A percentile compares a stretch with the other conserved stretches of the same genome.
Conservation (phyloP, 2,113 vertebrate genomes). For the Phrynosoma platyrhinos region DNA sequence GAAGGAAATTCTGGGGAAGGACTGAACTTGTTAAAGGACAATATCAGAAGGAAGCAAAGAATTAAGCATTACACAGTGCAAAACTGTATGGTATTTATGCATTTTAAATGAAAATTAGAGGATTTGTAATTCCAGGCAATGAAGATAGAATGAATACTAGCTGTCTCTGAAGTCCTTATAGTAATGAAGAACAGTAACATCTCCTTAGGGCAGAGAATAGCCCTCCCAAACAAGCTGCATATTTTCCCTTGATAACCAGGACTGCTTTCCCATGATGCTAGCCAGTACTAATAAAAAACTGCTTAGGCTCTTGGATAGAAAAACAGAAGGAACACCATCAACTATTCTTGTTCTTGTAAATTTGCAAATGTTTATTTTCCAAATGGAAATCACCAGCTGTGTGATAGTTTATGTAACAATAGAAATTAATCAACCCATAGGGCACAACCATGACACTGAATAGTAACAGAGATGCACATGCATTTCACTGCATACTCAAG, state of each 20-base stretch:
- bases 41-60: neutral
- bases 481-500: neutral
- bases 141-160: neutral
- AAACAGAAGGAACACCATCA: constrained; percentile 16
- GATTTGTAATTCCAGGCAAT: neutral
- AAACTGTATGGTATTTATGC: neutral
- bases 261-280: constrained; percentile 57
- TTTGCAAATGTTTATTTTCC: neutral
- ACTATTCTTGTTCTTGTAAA: constrained; percentile 27
- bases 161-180: neutral
- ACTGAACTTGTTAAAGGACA: neutral
- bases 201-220: constrained; percentile 39
- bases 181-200: neutral
- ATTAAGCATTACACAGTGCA: too few species aligned
- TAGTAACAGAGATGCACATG: too few species aligned
- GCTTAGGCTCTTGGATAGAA: constrained; percentile 39
- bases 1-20: neutral
- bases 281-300: constrained; percentile 70
- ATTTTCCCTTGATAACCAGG: constrained; percentile 53
- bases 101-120: neutral
- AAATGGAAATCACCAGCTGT: neutral
- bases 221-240: constrained; percentile 41
- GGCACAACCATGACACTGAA: neutral
- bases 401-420: neutral
- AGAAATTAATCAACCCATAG: neutral